phyloP scores from a whole-genome alignment of 2,888 invertebrate species.

The Catocala nupta region DNA sequence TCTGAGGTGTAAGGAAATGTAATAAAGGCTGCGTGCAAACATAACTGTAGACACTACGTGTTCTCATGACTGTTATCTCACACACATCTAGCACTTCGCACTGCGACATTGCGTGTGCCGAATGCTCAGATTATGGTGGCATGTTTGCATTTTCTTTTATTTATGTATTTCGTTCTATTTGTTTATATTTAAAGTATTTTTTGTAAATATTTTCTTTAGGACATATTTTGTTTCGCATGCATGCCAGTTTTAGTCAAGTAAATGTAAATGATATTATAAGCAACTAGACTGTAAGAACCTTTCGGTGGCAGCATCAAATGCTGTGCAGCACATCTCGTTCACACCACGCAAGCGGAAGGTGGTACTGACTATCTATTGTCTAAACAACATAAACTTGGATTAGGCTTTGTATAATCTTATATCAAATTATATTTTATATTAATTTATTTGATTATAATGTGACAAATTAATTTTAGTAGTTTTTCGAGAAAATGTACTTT shows the following conservation, averaged over 20 bases:
- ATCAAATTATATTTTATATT: slow-evolving; percentile 26
- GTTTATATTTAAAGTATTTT: slow-evolving; percentile 8
- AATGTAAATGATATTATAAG: slow-evolving; percentile 47
- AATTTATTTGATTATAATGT: slow-evolving; percentile 34
- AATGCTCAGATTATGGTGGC: too few relatives aligned
- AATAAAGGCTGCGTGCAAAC: too few relatives aligned
- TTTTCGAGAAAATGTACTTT: slow-evolving; percentile 21
- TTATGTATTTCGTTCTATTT: slow-evolving; percentile 20
- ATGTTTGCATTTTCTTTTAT: neutral
- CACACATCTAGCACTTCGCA: too few relatives aligned
- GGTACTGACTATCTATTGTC: slow-evolving; percentile 16
- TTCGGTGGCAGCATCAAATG: slow-evolving; percentile 45
- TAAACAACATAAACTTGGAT: slow-evolving; percentile 8
- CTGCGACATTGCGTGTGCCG: too few relatives aligned
- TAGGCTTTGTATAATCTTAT: slow-evolving; percentile 17
- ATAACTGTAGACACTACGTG: too few relatives aligned
- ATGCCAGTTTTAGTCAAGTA: slow-evolving; percentile 44
- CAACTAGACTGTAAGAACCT: slow-evolving; percentile 37
- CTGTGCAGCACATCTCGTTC: slow-evolving; percentile 21
- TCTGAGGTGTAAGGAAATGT: too few relatives aligned
- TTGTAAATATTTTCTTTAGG: slow-evolving; percentile 51
- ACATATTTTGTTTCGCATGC: slow-evolving; percentile 44
- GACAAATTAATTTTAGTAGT: slow-evolving; percentile 24
- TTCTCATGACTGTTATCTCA: too few relatives aligned
- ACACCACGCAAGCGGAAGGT: slow-evolving; percentile 11